Evolutionary conservation across 2,888 invertebrate genomes (phyloP).

Genomic region (Hydrotaea diabolus): DNA sequence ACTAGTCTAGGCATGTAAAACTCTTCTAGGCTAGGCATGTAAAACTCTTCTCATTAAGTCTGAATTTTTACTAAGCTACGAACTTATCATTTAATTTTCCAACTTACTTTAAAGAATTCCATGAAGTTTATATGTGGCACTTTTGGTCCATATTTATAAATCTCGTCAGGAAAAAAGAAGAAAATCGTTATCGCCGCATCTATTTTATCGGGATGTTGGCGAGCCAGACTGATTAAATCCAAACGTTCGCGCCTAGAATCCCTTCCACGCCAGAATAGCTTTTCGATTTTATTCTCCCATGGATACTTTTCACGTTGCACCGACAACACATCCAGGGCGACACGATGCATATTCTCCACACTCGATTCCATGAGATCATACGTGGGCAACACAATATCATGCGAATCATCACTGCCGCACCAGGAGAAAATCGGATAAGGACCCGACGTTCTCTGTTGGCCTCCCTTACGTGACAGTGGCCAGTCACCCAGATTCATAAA

Average conservation of each 20-base stretch:
- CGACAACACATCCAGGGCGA: constrained; percentile 93
- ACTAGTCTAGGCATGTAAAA: too few species aligned
- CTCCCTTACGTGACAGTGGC: constrained; percentile 87
- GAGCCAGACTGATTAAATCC: constrained; percentile 89
- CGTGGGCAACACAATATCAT: constrained; percentile 96
- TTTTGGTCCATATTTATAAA: constrained; percentile 92
- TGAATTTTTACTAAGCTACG: too few species aligned
- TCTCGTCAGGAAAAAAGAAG: constrained; percentile 95
- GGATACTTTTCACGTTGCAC: constrained; percentile 88
- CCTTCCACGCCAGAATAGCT: constrained; percentile 95
- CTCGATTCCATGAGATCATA: constrained; percentile 97
- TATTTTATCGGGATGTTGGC: constrained; percentile 88
- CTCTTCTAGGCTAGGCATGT: too few species aligned
- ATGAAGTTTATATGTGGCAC: constrained; percentile 93
- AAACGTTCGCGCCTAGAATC: constrained; percentile 94
- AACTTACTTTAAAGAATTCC: constrained; percentile 94
- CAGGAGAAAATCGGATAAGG: constrained; percentile 94
- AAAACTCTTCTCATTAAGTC: too few species aligned
- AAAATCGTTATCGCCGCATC: constrained; percentile 97
- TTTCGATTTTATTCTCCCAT: constrained; percentile 89
- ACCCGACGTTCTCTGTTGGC: constrained; percentile 80
- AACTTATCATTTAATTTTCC: background rate
- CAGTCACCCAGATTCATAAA: constrained; percentile 97
- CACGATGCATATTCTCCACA: constrained; percentile 95
- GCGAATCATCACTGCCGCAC: constrained; percentile 93